Base-by-base conservation (phyloP, 2,113 vertebrate genomes). In the Salvelinus fontinalis region DNA sequence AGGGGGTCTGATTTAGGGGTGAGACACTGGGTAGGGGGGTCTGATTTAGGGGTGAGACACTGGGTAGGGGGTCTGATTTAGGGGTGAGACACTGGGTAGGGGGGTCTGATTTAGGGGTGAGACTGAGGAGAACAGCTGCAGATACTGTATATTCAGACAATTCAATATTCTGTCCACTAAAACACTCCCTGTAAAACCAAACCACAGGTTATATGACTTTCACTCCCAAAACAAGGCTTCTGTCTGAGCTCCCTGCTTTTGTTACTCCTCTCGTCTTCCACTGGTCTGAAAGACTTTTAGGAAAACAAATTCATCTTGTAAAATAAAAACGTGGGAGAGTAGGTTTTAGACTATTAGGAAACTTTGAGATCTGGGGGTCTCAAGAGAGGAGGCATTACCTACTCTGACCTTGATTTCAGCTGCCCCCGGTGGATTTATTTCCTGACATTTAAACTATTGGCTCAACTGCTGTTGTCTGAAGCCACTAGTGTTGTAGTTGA, bases 101-200 rank as follows among this genome's bases (percentile, higher is more conserved):
- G 6, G 1, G 7, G 34, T 39, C 34, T 39, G 34, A 9, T 9
- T 39, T 0, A 39, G 2, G 39, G 8, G 39, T 44, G 39, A 44
- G 39, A 44, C 39, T 8, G 34, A 8, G 34, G 34, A 34, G 34
- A 87, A 83, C 89, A 91, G 91, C 89, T 92, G 89, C 80, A 68
- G 86, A 87, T 90, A 88, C 78, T 44, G 39, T 44, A 44, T 44
- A 89, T 87, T 85, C 84, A 89, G 83, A 85, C 80, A 74, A 67
- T 79, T 82, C 80, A 90, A 67, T 84, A 62, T 9, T 14, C 39
- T 64, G 74, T 88, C 70, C n/a, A 62, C 77, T 81, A 79, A 87
- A 81, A 83, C 73, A n/a, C 81, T 74, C 39, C 9, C 39, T 77
- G 62, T 66, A 71, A 85, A 71, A 84, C 75, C 44, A 80, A 65